These are phyloP conservation scores for Ochotona princeps DNA, from an alignment of 2,113 vertebrate genomes.

Conservation along the genomic window DNA sequence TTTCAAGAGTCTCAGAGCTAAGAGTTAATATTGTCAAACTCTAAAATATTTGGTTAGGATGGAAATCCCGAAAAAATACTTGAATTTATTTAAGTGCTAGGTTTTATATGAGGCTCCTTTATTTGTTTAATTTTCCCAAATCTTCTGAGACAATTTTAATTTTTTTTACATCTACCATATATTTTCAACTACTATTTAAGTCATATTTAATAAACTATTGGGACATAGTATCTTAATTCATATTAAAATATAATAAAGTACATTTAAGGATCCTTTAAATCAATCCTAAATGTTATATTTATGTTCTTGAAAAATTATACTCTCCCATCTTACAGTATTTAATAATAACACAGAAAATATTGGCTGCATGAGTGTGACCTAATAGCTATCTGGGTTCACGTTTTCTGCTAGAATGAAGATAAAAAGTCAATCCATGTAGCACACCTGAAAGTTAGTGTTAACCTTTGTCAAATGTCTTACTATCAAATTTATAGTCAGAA, in stretches of 20 bases:
- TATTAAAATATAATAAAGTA: not conserved
- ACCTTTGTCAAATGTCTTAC: conserved; percentile 28
- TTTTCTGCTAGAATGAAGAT: conserved; percentile 26
- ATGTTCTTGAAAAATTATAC: not conserved
- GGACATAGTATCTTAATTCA: conserved; percentile 13
- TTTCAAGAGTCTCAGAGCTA: conserved; percentile 59
- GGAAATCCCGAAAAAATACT: not conserved
- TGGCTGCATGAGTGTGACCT: not conserved
- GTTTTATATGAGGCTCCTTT: not conserved
- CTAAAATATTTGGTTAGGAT: conserved; percentile 54
- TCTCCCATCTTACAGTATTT: not conserved
- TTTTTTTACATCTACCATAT: conserved; percentile 41
- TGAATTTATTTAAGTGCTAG: not conserved
- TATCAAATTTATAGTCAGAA: conserved; percentile 45
- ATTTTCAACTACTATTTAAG: conserved; percentile 16
- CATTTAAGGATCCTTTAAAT: conserved; percentile 28
- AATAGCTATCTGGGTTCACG: not conserved
- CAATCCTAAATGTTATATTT: conserved; percentile 21
- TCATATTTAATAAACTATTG: conserved; percentile 5
- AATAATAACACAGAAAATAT: conserved; percentile 13
- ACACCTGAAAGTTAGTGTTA: not conserved
- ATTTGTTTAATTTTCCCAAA: not conserved
- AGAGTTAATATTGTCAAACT: conserved; percentile 58
- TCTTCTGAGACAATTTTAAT: not conserved
- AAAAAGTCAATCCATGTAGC: not conserved